A percentile compares a stretch with the other conserved stretches of the same genome.
Conservation (phyloP, 2,113 vertebrate genomes). For the Larimichthys crocea region DNA sequence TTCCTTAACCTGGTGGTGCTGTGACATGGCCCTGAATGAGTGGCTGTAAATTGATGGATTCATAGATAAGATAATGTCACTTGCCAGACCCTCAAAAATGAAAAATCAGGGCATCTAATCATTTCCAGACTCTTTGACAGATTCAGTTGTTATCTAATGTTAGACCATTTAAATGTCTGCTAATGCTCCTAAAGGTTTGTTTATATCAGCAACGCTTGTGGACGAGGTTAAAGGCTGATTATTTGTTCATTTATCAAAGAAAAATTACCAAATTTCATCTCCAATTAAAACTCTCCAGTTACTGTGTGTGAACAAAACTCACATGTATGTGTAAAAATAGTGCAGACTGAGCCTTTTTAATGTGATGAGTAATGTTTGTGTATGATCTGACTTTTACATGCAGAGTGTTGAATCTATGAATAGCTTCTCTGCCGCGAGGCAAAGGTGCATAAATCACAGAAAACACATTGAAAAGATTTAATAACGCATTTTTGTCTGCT, state of each 20-base stretch:
- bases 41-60: too few species aligned
- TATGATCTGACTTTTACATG: conserved; percentile 13
- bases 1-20: too few species aligned
- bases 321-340: neutral
- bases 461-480: conserved; percentile 22
- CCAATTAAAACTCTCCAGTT: neutral
- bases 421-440: conserved; percentile 23
- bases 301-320: neutral
- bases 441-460: conserved; percentile 39
- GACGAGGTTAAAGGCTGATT: neutral
- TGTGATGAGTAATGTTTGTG: conserved; percentile 27
- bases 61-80: too few species aligned
- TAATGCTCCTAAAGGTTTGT: neutral
- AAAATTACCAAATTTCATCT: neutral
- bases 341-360: conserved; percentile 4
- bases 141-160: too few species aligned
- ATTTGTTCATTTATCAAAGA: too few species aligned
- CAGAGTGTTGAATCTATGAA: conserved; percentile 25
- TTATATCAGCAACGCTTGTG: neutral
- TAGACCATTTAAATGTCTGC: neutral
- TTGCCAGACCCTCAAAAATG: too few species aligned
- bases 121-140: too few species aligned
- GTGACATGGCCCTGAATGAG: too few species aligned
- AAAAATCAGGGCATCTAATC: too few species aligned
- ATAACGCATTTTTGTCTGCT: neutral